These are phyloP conservation scores for Myotis myotis DNA, from an alignment of 2,797 vertebrate genomes.

Conservation along the genomic window DNA sequence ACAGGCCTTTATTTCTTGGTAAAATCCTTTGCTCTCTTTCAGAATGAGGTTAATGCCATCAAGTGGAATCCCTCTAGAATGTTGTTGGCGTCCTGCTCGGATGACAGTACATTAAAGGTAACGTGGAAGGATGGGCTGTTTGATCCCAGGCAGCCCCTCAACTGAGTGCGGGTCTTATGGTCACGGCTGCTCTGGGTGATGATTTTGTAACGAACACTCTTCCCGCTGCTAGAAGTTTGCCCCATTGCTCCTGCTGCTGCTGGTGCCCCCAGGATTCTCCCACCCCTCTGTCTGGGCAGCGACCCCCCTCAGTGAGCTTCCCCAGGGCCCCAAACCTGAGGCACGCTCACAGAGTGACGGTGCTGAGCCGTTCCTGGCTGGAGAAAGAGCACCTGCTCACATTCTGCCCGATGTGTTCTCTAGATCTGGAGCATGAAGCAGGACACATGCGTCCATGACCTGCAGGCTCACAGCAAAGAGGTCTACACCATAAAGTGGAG, in stretches of 20 bases:
- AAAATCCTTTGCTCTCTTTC: slow-evolving; percentile 72
- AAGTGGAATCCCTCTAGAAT: slow-evolving; percentile 97
- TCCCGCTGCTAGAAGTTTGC: accelerated
- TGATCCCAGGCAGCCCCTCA: accelerated
- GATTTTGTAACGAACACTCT: accelerated
- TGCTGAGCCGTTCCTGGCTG: accelerated
- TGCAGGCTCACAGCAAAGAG: slow-evolving; percentile 97
- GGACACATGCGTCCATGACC: slow-evolving; percentile 94
- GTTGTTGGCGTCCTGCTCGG: slow-evolving; percentile 95
- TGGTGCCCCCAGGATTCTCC: accelerated
- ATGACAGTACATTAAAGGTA: slow-evolving; percentile 97
- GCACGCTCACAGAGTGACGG: accelerated
- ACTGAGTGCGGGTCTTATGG: accelerated
- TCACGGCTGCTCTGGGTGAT: accelerated
- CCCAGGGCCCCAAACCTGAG: accelerated
- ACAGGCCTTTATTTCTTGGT: background rate
- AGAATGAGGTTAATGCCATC: slow-evolving; percentile 98
- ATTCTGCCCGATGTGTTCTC: background rate
- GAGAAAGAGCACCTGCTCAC: background rate
- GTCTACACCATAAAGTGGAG: slow-evolving; percentile 99
- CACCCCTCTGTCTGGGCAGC: too few species aligned
- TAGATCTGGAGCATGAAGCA: slow-evolving; percentile 99
- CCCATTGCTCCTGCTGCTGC: accelerated
- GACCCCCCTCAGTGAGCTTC: too few species aligned
- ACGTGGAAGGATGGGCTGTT: background rate